Conservation (phyloP, 2,797 vertebrate genomes). For the Sebastes variabilis region DNA sequence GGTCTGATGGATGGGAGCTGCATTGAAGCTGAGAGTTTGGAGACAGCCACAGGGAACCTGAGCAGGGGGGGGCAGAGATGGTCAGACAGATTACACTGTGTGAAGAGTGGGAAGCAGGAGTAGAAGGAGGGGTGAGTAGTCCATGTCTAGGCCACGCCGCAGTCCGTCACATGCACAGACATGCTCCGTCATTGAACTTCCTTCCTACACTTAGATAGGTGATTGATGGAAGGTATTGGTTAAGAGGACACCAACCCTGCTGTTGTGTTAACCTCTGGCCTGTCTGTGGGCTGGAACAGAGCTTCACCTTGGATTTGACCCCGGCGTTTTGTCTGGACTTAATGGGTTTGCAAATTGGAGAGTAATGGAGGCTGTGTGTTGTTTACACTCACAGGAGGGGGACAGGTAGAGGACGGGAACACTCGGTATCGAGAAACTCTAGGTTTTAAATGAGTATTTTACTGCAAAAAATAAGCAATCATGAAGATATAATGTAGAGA, state of each 20-base stretch:
- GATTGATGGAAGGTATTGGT: slow-evolving; percentile 43
- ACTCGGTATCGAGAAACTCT: not conserved
- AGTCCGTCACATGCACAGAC: slow-evolving; percentile 31
- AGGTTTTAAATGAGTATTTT: not conserved
- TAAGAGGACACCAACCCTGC: slow-evolving; percentile 17
- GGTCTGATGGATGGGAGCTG: slow-evolving; percentile 60
- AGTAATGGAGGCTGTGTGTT: not conserved
- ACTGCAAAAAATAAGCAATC: not conserved
- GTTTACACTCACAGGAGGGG: not conserved
- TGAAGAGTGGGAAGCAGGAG: slow-evolving; percentile 18
- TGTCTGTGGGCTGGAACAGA: not conserved
- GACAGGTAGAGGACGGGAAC: not conserved
- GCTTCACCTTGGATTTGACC: slow-evolving; percentile 68
- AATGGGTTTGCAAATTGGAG: slow-evolving; percentile 20
- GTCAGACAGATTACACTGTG: slow-evolving; percentile 50
- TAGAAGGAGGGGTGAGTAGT: not conserved
- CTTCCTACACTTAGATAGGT: slow-evolving; percentile 23
- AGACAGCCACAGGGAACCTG: slow-evolving; percentile 12
- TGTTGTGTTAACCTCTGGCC: slow-evolving; percentile 53
- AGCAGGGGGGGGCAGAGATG: slow-evolving; percentile 46
- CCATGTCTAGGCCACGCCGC: not conserved
- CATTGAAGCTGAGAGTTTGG: not conserved
- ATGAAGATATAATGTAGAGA: not conserved
- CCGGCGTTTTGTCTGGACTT: slow-evolving; percentile 40
- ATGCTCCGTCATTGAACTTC: slow-evolving; percentile 34